These are phyloP conservation scores for Channa striata DNA, from an alignment of 2,797 vertebrate genomes.

Conservation along the genomic window DNA sequence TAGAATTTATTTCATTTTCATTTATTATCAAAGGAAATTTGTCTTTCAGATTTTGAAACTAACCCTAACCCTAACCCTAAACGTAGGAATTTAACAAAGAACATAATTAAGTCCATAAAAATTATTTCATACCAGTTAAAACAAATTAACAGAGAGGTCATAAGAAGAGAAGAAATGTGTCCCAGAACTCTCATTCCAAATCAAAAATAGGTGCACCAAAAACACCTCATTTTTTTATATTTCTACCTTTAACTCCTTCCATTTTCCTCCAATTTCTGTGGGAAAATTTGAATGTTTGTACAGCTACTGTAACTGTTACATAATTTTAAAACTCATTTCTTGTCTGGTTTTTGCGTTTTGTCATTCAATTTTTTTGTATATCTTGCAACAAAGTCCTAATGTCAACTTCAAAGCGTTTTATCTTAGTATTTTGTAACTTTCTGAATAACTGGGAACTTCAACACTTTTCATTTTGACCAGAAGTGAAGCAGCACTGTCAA, in stretches of 20 bases:
- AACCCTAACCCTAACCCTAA: too few species aligned
- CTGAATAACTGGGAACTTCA: slow-evolving; percentile 5
- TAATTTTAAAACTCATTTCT: not conserved
- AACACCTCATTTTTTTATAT: not conserved
- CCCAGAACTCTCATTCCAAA: not conserved
- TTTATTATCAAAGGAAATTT: not conserved
- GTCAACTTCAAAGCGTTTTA: not conserved
- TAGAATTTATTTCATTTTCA: not conserved
- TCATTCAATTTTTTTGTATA: not conserved
- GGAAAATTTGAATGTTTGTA: not conserved
- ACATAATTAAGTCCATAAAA: not conserved
- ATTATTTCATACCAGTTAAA: not conserved
- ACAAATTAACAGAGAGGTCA: not conserved
- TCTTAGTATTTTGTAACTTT: not conserved
- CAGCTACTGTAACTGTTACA: not conserved
- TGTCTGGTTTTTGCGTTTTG: not conserved
- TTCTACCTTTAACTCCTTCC: not conserved
- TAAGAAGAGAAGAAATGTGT: not conserved
- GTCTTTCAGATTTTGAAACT: not conserved
- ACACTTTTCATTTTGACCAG: not conserved
- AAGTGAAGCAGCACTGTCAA: slow-evolving; percentile 10
- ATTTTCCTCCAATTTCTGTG: not conserved
- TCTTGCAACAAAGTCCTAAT: not conserved
- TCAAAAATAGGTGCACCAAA: not conserved
- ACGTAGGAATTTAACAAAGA: not conserved